A percentile compares a stretch with the other conserved stretches of the same genome.
These are phyloP conservation scores for Chiloscyllium plagiosum DNA, from an alignment of 2,113 vertebrate genomes.

Conservation along the genomic window DNA sequence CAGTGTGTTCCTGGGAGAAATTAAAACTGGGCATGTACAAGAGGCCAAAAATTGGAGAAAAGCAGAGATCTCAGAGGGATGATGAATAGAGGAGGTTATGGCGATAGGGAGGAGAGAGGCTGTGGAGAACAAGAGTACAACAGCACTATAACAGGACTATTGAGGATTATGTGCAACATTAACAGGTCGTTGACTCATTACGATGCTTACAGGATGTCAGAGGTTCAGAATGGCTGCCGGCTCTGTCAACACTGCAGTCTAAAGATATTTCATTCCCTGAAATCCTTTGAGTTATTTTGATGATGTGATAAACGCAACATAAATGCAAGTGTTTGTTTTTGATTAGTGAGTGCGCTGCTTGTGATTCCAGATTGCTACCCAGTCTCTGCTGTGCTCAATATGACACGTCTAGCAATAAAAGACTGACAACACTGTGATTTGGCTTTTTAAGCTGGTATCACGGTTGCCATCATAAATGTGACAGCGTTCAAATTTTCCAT, in stretches of 20 bases:
- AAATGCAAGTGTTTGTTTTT: conserved; percentile 6
- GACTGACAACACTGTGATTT: neutral
- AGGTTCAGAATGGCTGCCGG: neutral
- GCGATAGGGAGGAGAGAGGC: neutral
- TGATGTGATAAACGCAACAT: neutral
- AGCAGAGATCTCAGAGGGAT: neutral
- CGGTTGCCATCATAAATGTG: neutral
- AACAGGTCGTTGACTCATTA: neutral
- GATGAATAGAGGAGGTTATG: neutral
- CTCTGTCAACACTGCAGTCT: neutral
- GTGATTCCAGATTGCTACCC: neutral
- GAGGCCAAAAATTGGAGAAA: neutral
- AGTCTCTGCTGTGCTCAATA: neutral
- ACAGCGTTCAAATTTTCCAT: conserved; percentile 20
- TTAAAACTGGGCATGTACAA: neutral
- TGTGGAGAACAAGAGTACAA: neutral
- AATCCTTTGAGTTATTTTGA: neutral
- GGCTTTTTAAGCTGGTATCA: neutral
- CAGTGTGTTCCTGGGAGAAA: too few relatives aligned
- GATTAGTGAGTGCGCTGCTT: neutral
- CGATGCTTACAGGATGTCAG: neutral
- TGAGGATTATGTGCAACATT: neutral
- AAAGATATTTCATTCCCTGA: neutral
- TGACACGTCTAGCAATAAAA: neutral
- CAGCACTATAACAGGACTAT: neutral